Percentiles rank a stretch among this genome's conserved stretches.
phyloP scores from a whole-genome alignment of 2,113 vertebrate genomes.

The Echinops telfairi region DNA sequence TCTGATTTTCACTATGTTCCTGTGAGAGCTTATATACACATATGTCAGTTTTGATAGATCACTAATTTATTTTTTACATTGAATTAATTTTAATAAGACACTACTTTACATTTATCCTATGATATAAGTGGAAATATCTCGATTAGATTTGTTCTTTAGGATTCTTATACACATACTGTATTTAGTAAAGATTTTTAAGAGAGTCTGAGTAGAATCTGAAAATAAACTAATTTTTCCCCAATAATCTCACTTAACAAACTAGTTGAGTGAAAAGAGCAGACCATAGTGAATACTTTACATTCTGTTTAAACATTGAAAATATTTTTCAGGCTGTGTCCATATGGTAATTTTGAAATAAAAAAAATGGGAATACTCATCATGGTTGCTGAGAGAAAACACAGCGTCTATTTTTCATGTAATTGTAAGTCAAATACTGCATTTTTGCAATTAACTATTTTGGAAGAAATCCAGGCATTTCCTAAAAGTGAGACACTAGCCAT shows the following conservation, averaged over 20 bases:
- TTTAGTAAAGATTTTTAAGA: not conserved
- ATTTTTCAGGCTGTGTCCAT: constrained; percentile 1
- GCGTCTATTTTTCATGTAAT: constrained; percentile 40
- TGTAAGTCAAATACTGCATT: not conserved
- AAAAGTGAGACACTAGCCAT: constrained; percentile 37
- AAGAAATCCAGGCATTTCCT: constrained; percentile 19
- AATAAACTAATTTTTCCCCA: constrained; percentile 34
- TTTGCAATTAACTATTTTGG: constrained; percentile 6
- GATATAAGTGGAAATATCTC: not conserved
- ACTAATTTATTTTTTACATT: constrained; percentile 52
- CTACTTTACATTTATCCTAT: constrained; percentile 32
- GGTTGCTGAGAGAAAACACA: not conserved
- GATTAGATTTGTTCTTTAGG: constrained; percentile 25
- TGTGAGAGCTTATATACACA: constrained; percentile 18
- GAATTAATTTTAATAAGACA: constrained; percentile 42
- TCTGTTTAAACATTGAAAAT: not conserved
- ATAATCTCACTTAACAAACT: constrained; percentile 37
- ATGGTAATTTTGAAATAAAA: constrained; percentile 43
- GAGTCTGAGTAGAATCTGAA: not conserved
- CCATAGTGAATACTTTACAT: not conserved
- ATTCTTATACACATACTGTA: not conserved
- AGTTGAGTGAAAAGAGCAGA: not conserved
- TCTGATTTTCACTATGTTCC: constrained; percentile 40
- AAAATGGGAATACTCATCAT: not conserved
- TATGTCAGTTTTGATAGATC: not conserved